A percentile compares a stretch with the other conserved stretches of the same genome.
phyloP scores from a whole-genome alignment of 2,888 invertebrate genomes.

The Petrolisthes manimaculis region DNA sequence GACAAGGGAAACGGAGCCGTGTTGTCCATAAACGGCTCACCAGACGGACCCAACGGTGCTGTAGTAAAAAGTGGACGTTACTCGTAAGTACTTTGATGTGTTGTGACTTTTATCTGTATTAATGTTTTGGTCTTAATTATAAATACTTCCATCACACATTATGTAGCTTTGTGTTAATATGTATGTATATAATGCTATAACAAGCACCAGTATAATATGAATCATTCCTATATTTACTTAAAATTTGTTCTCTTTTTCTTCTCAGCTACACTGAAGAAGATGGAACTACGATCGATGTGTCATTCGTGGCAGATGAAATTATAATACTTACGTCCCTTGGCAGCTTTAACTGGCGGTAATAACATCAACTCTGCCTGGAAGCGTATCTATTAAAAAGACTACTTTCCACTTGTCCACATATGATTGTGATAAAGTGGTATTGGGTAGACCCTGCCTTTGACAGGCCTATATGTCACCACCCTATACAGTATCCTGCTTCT shows the following conservation, averaged over 20 bases:
- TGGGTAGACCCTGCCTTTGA: too few relatives aligned
- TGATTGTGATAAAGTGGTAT: too few relatives aligned
- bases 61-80: conserved; percentile 31
- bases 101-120: not conserved
- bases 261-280: not conserved
- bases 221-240: too few relatives aligned
- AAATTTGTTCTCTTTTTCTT: not conserved
- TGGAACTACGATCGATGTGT: conserved; percentile 3
- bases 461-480: too few relatives aligned
- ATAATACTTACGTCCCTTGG: not conserved
- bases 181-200: not conserved
- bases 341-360: not conserved
- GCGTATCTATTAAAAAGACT: too few relatives aligned
- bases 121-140: not conserved
- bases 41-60: conserved; percentile 39
- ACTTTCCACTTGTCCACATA: too few relatives aligned
- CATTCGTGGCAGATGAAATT: not conserved
- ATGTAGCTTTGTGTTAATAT: not conserved
- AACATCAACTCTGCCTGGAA: not conserved
- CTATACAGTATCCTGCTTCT: too few relatives aligned
- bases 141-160: too few relatives aligned
- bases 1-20: conserved; percentile 49
- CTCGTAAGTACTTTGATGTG: not conserved
- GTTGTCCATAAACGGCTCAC: conserved; percentile 35
- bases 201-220: not conserved